phyloP scores from a whole-genome alignment of 2,797 vertebrate species.

The Micromesistius poutassou region DNA sequence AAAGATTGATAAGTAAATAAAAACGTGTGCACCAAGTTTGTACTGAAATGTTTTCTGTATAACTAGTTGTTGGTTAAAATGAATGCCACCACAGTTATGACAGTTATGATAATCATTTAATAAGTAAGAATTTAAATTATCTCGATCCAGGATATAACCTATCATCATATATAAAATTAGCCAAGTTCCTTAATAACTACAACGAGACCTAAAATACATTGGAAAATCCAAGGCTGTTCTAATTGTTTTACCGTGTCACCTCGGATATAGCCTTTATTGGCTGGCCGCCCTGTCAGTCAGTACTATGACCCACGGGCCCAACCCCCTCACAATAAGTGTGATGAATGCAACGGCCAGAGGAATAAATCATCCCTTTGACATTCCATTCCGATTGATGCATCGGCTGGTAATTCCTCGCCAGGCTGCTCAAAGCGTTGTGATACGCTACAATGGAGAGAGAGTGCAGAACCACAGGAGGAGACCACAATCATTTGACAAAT shows the following conservation, averaged over 20 bases:
- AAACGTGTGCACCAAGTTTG: neutral
- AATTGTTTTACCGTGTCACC: too few relatives aligned
- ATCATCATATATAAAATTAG: neutral
- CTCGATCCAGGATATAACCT: neutral
- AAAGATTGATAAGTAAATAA: neutral
- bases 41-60: neutral
- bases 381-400: neutral
- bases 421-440: too few relatives aligned
- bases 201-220: too few relatives aligned
- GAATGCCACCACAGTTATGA: neutral
- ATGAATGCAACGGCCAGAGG: too few relatives aligned
- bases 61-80: neutral
- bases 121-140: neutral
- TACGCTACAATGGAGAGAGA: neutral
- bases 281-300: too few relatives aligned
- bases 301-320: too few relatives aligned
- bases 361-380: conserved; percentile 1
- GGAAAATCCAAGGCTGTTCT: too few relatives aligned
- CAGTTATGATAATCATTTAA: neutral
- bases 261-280: too few relatives aligned
- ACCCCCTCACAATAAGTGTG: too few relatives aligned
- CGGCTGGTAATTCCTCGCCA: neutral
- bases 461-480: too few relatives aligned
- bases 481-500: neutral
- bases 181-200: too few relatives aligned